Conservation (phyloP, 2,797 vertebrate genomes). For the Euthynnus affinis region DNA sequence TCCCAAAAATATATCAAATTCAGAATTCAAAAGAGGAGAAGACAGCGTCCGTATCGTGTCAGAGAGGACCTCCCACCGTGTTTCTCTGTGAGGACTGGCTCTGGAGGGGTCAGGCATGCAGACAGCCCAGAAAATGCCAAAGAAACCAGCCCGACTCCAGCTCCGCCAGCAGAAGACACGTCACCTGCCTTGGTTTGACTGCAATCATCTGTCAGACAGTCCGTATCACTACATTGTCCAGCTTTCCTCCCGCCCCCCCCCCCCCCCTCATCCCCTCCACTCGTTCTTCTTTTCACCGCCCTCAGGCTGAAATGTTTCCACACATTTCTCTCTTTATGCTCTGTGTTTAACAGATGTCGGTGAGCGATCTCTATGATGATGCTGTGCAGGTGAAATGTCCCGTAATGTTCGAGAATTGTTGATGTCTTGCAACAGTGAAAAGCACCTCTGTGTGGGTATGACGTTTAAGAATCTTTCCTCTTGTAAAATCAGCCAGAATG, state of each 20-base stretch:
- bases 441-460: slow-evolving; percentile 63
- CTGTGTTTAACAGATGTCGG: slow-evolving; percentile 71
- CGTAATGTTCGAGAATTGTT: slow-evolving; percentile 59
- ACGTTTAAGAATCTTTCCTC: slow-evolving; percentile 61
- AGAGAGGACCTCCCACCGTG: slow-evolving; percentile 53
- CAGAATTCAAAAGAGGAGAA: slow-evolving; percentile 42
- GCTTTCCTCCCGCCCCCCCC: slow-evolving; percentile 24
- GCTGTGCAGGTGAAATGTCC: slow-evolving; percentile 74
- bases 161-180: slow-evolving; percentile 71
- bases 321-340: slow-evolving; percentile 73
- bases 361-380: slow-evolving; percentile 70
- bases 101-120: slow-evolving; percentile 72
- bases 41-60: slow-evolving; percentile 44
- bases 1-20: slow-evolving; percentile 46
- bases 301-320: slow-evolving; percentile 79
- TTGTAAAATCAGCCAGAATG: slow-evolving; percentile 81
- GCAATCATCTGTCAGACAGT: slow-evolving; percentile 51
- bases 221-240: slow-evolving; percentile 40
- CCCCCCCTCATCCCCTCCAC: not conserved
- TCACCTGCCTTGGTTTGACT: slow-evolving; percentile 64
- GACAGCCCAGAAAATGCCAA: slow-evolving; percentile 87
- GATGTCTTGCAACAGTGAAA: slow-evolving; percentile 68
- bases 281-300: slow-evolving; percentile 60
- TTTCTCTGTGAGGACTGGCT: slow-evolving; percentile 55
- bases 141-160: slow-evolving; percentile 88